phyloP scores from a whole-genome alignment of 2,797 vertebrate species.

The Margarornis squamiger region DNA sequence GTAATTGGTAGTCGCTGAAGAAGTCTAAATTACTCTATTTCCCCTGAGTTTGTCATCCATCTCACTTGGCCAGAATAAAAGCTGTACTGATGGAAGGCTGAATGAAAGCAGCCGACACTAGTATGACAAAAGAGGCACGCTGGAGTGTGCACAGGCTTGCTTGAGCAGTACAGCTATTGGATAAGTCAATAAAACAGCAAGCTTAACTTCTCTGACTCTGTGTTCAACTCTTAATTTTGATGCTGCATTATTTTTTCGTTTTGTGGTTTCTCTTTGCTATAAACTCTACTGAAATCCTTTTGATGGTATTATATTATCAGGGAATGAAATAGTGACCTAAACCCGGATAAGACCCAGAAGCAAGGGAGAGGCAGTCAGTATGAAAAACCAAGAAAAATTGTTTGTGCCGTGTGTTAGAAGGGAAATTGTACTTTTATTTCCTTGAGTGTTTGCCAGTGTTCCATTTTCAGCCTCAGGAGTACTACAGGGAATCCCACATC shows the following conservation, averaged over 20 bases:
- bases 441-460: not conserved
- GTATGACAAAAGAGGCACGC: rapidly evolving
- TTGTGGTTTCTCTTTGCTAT: not conserved
- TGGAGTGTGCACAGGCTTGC: not conserved
- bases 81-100: not conserved
- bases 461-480: not conserved
- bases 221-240: not conserved
- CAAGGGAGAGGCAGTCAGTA: not conserved
- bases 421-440: not conserved
- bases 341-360: not conserved
- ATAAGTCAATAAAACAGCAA: not conserved
- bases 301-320: not conserved
- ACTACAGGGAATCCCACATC: not conserved
- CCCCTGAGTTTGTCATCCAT: not conserved
- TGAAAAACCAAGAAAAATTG: not conserved
- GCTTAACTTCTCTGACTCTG: not conserved
- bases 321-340: not conserved
- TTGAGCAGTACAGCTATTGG: not conserved
- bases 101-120: not conserved
- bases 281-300: not conserved
- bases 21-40: not conserved
- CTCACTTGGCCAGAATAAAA: not conserved
- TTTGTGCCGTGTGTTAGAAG: not conserved
- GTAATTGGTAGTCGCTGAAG: not conserved
- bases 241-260: not conserved